These are phyloP conservation scores for Drosophila formosana DNA, from an alignment of 2,888 invertebrate species.

Conservation along the genomic window DNA sequence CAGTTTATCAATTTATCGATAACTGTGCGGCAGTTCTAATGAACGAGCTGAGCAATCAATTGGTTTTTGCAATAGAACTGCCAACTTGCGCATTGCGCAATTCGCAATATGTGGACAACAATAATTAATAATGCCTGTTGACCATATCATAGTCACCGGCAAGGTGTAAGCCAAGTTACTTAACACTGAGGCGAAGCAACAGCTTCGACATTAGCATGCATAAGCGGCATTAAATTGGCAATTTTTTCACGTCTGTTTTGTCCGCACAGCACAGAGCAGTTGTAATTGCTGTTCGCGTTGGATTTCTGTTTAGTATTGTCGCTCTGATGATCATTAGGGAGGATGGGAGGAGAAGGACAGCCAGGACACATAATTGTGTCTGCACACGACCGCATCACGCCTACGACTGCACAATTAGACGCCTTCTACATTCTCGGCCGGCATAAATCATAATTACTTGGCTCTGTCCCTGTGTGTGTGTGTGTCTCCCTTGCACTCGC, in stretches of 20 bases:
- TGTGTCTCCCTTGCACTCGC: background rate
- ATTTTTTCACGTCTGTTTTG: conserved; percentile 39
- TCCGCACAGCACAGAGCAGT: conserved; percentile 25
- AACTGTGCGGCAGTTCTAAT: too few species aligned
- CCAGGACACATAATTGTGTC: conserved; percentile 60
- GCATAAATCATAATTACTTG: conserved; percentile 75
- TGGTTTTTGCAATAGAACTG: background rate
- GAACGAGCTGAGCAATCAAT: background rate
- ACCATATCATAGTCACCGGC: background rate
- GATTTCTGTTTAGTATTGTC: conserved; percentile 64
- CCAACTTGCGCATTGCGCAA: background rate
- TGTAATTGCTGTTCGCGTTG: conserved; percentile 65
- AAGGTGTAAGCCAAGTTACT: background rate
- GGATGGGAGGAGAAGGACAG: too few species aligned
- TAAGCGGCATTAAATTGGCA: conserved; percentile 35
- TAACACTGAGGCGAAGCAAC: background rate
- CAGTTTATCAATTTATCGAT: too few species aligned
- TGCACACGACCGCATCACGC: conserved; percentile 37
- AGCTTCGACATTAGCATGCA: conserved; percentile 54
- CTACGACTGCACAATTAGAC: conserved; percentile 64
- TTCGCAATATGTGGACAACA: background rate
- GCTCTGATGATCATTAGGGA: conserved; percentile 43
- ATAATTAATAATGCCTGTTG: background rate
- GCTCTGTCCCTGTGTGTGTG: conserved; percentile 13
- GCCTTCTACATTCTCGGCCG: conserved; percentile 63